Base-by-base conservation (phyloP, 1,140 invertebrate genomes). In the Zaprionus ghesquierei region DNA sequence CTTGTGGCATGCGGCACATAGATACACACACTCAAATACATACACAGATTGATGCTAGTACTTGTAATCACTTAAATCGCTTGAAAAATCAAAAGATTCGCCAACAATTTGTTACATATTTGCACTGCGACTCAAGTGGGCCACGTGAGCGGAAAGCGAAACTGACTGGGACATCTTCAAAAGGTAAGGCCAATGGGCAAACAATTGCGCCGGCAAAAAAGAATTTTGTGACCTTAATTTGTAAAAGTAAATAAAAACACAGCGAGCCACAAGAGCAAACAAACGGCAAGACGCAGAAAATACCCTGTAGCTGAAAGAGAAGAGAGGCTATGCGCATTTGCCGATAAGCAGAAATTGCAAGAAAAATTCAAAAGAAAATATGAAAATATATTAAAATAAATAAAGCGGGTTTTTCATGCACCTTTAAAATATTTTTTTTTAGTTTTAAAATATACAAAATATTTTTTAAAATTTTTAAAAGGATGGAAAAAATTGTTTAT, bases 181-280 rank as follows among this genome's bases (percentile, higher is more conserved):
- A 89, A 89, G 79, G 85, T 68, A 77, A 69, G 79, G 60, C 73
- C 76, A 82, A 77, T 84, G 81, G 71, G 38, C 58, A 87, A 82
- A 79, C 59, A 75, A 56, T 65, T 46, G 25, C 38, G 65, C 59
- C 61, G 58, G 62, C 63, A 73, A 85, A 85, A n/a, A n/a, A n/a
- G n/a, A n/a, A n/a, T n/a, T 79, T 80, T 90, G 86, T 89, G 90
- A 91, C 90, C 90, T 91, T 90, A 91, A 91, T 91, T 91, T 91
- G 90, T 64, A 62, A 89, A 91, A 84, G 79, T 89, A 90, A 91
- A 91, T 77, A 90, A 69, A 73, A 77, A 64, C 15, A 33, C 8
- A 55, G 50, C 10, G 15, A 50, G 4, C 5, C 13, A 22, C 12
- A 23, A 59, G 2, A 15, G 59, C 18, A 46, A 46, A 46, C 41